These are phyloP conservation scores for Imbricaverruca yamaguchii DNA, from an alignment of 2,888 invertebrate genomes.

Conservation along the genomic window DNA sequence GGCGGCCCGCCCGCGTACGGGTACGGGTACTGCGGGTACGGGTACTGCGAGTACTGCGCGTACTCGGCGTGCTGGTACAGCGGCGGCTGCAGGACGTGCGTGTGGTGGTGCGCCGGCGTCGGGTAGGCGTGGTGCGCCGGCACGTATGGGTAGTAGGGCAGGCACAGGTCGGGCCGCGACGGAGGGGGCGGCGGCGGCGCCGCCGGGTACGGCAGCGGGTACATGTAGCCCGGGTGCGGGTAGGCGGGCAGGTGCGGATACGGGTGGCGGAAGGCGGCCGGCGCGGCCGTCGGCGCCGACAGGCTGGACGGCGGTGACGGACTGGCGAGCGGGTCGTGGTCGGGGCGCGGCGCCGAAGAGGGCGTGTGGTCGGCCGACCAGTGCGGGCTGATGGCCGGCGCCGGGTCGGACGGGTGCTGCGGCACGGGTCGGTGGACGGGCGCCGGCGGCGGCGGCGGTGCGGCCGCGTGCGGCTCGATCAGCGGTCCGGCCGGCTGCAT, in stretches of 20 bases:
- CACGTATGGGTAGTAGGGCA: slow-evolving; percentile 8
- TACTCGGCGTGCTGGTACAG: slow-evolving; percentile 1
- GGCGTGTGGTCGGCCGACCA: not conserved
- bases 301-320: not conserved
- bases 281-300: not conserved
- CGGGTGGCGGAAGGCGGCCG: not conserved
- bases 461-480: slow-evolving; percentile 15
- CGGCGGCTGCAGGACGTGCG: not conserved
- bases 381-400: not conserved
- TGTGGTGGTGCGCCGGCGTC: not conserved
- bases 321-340: not conserved
- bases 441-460: not conserved
- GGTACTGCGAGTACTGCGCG: slow-evolving; percentile 1
- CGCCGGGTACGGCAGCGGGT: not conserved
- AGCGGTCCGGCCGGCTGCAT: slow-evolving; percentile 10
- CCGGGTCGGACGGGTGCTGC: not conserved
- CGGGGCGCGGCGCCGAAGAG: not conserved
- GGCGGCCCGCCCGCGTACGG: slow-evolving; percentile 6
- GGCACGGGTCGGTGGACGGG: not conserved
- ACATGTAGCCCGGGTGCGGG: slow-evolving; percentile 11
- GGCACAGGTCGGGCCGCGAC: not conserved
- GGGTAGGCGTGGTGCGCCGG: not conserved
- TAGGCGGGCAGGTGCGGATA: not conserved
- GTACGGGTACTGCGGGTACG: slow-evolving; percentile 16
- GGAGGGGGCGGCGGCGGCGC: not conserved